Base-by-base conservation (phyloP, 2,113 vertebrate species). In the Rafetus swinhoei region DNA sequence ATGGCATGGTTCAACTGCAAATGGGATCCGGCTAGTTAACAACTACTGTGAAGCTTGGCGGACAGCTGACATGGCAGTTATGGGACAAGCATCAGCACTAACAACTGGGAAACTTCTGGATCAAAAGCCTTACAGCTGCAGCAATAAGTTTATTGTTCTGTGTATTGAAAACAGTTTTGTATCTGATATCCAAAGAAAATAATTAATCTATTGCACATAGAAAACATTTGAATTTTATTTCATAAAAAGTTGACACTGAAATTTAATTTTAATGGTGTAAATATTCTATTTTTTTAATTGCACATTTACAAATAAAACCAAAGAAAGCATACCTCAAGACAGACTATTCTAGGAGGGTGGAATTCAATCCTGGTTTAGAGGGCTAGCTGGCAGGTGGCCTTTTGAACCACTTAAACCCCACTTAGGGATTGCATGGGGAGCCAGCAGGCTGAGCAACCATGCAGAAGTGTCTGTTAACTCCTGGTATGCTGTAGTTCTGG, bases 101-200 rank as follows among this genome's bases (percentile, higher is more conserved):
- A 97, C 96, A 92, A 98, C 97, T 0, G 99, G 99, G 52, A 98
- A 97, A 86, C 98, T 99, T 81, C 98, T 99, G 93, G 99, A 98
- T 92, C 99, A 99, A 96, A 98, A 99, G 91, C 97, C 98, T 0
- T 98, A 99, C 3, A 99, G 99, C 98, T 99, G 99, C 55, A 98
- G 98, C 83, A 99, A 98, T 91, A 97, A 97, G 90, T 98, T 99
- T 83, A 98, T 99, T 57, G 98, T 99, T 77, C 98, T 99, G 11
- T 99, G 99, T 92, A 98, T 99, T 9, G 99, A 99, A 98, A 99
- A 99, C 98, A 99, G 99, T 86, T 99, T 99, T 85, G 97, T 99
- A 86, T 95, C 96, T 54, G 98, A 98, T 50, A 94, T 95, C 54
- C 97, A 97, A 82, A 97, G 96, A 97, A 98, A 98, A 97, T 98